Base-by-base conservation (phyloP, 2,797 vertebrate species). In the Leucoraja ocellata region DNA sequence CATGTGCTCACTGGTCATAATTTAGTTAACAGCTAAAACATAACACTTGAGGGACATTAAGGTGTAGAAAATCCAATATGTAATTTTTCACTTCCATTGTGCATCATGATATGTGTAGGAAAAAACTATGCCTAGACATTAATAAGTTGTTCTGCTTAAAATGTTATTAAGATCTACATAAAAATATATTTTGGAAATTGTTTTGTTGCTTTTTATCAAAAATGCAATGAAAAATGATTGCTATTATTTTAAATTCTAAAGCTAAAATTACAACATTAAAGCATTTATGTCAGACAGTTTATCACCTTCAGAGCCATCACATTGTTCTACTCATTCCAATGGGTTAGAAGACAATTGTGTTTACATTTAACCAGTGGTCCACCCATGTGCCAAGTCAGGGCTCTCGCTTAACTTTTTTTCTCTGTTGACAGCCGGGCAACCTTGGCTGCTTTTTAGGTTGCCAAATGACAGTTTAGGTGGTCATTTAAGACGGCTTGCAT, bases 151-250 rank as follows among this genome's bases (percentile, higher is more conserved):
- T 83, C 46, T 28, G 1, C 28, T 39, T 39, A 32, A 73, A 71
- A 25, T 36, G 71, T 39, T 32, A 71, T 36, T 23, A 32, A 71
- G 63, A 36, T 63, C 63, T 71, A 3, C 13, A 68, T 61, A 90
- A 90, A 63, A 86, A 63, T 65, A 16, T 13, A 65, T 65, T 90
- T 23, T 71, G 63, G 32, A 90, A 90, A 73, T 18, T 73, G 71
- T 21, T 63, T 3, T 23, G 32, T 32, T 71, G 14, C n/a, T 90
- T 68, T 63, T 90, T 90, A 46, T 71, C 71, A 16, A 91, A 91
- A 90, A 68, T 90, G n/a, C 61, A 90, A 16, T 36, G 13, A 54
- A 90, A 90, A 91, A 91, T 91, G 11, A 91, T 91, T 73, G 16
- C 36, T 46, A 36, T 46, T 39, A 91, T 58, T 65, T 65, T 91